These are phyloP conservation scores for Halocaridina rubra DNA, from an alignment of 2,888 invertebrate genomes.

Conservation along the genomic window DNA sequence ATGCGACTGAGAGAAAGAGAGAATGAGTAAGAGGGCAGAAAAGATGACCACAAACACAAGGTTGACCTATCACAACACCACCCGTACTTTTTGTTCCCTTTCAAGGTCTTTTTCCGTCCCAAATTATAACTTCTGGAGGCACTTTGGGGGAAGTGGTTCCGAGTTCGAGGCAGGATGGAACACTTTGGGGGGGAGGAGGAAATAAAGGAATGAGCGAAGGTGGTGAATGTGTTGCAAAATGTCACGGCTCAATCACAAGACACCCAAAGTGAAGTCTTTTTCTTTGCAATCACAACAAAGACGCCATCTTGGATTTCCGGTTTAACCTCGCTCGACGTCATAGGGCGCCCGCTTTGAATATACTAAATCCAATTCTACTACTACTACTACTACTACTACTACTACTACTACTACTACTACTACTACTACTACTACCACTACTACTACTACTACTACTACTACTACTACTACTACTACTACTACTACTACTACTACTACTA, in stretches of 20 bases:
- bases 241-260: too few species aligned
- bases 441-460: background rate
- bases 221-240: too few species aligned
- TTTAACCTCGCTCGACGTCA: slow-evolving; percentile 8
- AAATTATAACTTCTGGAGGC: background rate
- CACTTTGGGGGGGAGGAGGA: too few species aligned
- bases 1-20: too few species aligned
- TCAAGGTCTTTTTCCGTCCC: background rate
- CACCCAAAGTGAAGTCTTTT: too few species aligned
- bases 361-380: background rate
- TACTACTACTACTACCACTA: background rate
- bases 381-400: background rate
- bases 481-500: background rate
- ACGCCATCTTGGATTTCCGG: slow-evolving; percentile 58
- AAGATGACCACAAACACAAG: too few species aligned
- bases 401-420: background rate
- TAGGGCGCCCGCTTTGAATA: too few species aligned
- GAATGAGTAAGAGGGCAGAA: too few species aligned
- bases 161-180: background rate
- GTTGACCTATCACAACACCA: too few species aligned
- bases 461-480: background rate
- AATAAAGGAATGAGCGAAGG: too few species aligned
- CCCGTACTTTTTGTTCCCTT: too few species aligned
- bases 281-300: slow-evolving; percentile 54
- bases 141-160: background rate